phyloP scores from a whole-genome alignment of 2,797 vertebrate species.

The Takifugu rubripes region DNA sequence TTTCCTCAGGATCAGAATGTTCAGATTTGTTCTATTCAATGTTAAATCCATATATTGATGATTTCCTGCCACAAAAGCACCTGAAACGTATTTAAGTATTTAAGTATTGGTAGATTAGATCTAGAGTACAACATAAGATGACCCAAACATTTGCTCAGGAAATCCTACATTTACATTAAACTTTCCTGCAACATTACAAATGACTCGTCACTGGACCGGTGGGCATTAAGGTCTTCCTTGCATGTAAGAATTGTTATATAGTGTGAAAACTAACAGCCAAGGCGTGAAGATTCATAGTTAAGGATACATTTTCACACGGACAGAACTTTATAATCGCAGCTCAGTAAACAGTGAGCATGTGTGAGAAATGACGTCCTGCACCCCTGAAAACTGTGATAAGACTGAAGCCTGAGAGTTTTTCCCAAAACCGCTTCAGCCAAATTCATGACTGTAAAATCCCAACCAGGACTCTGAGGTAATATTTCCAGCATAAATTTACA shows the following conservation, averaged over 20 bases:
- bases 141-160: slow-evolving; percentile 6
- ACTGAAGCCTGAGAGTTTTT: slow-evolving; percentile 25
- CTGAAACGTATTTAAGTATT: too few species aligned
- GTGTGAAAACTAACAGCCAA: slow-evolving; percentile 57
- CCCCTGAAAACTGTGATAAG: slow-evolving; percentile 17
- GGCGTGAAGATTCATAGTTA: slow-evolving; percentile 54
- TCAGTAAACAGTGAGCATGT: slow-evolving; percentile 34
- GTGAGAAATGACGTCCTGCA: slow-evolving; percentile 32
- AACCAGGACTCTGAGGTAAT: too few species aligned
- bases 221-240: slow-evolving; percentile 9
- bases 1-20: too few species aligned
- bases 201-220: slow-evolving; percentile 24
- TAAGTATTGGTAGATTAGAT: background rate
- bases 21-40: too few species aligned
- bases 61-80: too few species aligned
- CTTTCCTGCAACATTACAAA: slow-evolving; percentile 4
- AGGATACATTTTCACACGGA: slow-evolving; percentile 45
- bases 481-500: background rate
- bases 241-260: slow-evolving; percentile 21
- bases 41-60: too few species aligned
- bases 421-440: too few species aligned
- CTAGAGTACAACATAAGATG: background rate
- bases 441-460: too few species aligned
- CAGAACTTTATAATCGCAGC: slow-evolving; percentile 41
- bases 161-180: slow-evolving; percentile 7